phyloP scores from a whole-genome alignment of 2,888 invertebrate species.

The Drosophila flavopinicola region DNA sequence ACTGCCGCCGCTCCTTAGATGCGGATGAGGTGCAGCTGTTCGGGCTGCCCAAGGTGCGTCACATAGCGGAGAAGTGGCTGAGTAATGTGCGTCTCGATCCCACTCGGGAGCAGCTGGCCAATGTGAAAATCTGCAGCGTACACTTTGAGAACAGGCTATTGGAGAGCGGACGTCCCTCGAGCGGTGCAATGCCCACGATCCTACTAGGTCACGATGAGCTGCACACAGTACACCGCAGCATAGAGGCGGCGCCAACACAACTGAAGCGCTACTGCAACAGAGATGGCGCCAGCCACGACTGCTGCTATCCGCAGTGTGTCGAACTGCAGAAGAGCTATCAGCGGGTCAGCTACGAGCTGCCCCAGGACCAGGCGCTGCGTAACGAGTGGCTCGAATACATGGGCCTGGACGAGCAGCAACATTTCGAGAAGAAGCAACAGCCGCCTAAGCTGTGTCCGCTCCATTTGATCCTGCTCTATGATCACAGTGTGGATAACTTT shows the following conservation, averaged over 20 bases:
- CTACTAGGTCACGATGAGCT: constrained; percentile 60
- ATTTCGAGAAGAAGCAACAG: not conserved
- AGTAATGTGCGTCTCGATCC: constrained; percentile 58
- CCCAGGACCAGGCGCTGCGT: constrained; percentile 42
- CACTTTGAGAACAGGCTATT: constrained; percentile 64
- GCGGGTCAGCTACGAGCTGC: constrained; percentile 51
- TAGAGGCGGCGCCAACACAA: not conserved
- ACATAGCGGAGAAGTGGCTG: constrained; percentile 63
- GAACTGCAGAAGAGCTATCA: constrained; percentile 47
- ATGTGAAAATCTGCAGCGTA: constrained; percentile 53
- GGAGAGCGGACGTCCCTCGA: constrained; percentile 39
- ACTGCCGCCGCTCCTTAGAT: constrained; percentile 42
- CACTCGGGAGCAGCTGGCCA: constrained; percentile 18
- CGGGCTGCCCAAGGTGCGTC: constrained; percentile 52
- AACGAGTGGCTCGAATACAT: constrained; percentile 48
- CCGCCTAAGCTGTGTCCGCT: constrained; percentile 60
- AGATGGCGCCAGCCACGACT: constrained; percentile 24
- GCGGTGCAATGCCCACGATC: constrained; percentile 68
- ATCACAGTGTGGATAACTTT: constrained; percentile 46
- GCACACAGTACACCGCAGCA: constrained; percentile 30
- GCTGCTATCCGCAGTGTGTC: constrained; percentile 66
- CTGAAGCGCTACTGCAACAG: constrained; percentile 26
- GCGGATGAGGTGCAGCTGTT: constrained; percentile 39
- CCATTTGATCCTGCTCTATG: constrained; percentile 63
- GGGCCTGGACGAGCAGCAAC: constrained; percentile 20